Evolutionary conservation across 2,888 invertebrate species (phyloP).

Genomic region (Cryptocheilus praepositus): DNA sequence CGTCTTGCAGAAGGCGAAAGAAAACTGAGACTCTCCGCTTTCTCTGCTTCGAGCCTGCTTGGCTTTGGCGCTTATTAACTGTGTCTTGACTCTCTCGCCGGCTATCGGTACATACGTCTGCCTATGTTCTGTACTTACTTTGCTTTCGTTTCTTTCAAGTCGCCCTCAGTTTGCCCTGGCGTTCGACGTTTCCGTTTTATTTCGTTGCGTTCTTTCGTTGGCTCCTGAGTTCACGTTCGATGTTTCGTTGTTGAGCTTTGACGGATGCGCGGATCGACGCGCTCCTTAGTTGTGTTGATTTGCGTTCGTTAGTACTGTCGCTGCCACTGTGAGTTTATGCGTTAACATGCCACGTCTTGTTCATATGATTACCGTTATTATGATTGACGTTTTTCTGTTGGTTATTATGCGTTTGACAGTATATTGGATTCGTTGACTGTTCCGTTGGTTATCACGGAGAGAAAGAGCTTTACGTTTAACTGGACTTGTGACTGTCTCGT

Average conservation of each 20-base stretch:
- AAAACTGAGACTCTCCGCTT: constrained; percentile 37
- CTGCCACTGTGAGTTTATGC: neutral
- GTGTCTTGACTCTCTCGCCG: constrained; percentile 34
- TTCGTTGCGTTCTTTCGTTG: neutral
- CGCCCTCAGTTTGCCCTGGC: neutral
- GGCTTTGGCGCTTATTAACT: constrained; percentile 54
- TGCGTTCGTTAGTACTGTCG: neutral
- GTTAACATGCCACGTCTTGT: neutral
- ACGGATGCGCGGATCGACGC: neutral
- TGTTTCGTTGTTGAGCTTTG: neutral
- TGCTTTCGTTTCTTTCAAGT: constrained; percentile 12
- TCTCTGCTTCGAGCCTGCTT: constrained; percentile 48
- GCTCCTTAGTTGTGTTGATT: constrained; percentile 4
- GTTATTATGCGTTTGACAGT: constrained; percentile 21
- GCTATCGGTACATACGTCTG: neutral
- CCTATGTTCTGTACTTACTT: neutral
- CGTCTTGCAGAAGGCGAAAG: constrained; percentile 18
- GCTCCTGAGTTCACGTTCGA: too few species aligned
- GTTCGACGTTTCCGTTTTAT: neutral
- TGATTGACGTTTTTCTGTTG: constrained; percentile 37
- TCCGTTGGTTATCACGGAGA: constrained; percentile 28
- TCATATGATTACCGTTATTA: constrained; percentile 29
- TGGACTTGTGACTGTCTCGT: constrained; percentile 50
- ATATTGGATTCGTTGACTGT: constrained; percentile 26
- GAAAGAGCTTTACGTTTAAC: constrained; percentile 46